Evolutionary conservation across 2,113 vertebrate species (phyloP), one percentile per base, ranked within the genome.

Genomic region (Galemys pyrenaicus): DNA sequence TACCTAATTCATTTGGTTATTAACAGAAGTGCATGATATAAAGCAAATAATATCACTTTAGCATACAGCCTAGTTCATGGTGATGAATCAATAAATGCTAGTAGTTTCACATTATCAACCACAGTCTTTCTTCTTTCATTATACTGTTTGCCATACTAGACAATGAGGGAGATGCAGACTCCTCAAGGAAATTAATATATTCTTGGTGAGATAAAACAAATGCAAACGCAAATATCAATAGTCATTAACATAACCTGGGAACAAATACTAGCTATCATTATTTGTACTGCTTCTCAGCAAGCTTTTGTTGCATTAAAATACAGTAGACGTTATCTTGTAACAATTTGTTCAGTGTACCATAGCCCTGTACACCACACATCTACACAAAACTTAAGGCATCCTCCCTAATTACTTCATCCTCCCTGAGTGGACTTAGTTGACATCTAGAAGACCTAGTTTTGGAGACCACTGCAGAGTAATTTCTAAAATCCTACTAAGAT

Each of bases 201-300:
- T 65, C 41, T 87, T 87, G 46, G 44, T 78, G 54, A 88, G 44
- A 94, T 51, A 83, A 91, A 68, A 81, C 6, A 71, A 60, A 82
- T 51, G 54, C 6, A 56, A 78, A 28, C 24, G n/a, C 65, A 95
- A 91, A 78, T 24, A 56, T 24, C 82, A 65, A 56, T 22, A 78
- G 20, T 75, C 39, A 39, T 81, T 65, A 87, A 81, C 71, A 78
- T 26, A 70, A 24, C 24, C 60, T 35, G 44, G 17, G 58, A 81
- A 54, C 7, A 44, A 58, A 64, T 65, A 15, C 15, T 60, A 60
- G 41, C 19, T 75, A n/a, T n/a, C 64, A 75, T 54, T 65, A 78
- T 83, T 87, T 91, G n/a, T 58, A 41, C 58, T 88, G 20, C 64
- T 83, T 83, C 62, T 35, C 41, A 56, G 49, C 4, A 87, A 83